Evolutionary conservation across 2,888 invertebrate genomes (phyloP).

Genomic region (Callinectes sapidus): DNA sequence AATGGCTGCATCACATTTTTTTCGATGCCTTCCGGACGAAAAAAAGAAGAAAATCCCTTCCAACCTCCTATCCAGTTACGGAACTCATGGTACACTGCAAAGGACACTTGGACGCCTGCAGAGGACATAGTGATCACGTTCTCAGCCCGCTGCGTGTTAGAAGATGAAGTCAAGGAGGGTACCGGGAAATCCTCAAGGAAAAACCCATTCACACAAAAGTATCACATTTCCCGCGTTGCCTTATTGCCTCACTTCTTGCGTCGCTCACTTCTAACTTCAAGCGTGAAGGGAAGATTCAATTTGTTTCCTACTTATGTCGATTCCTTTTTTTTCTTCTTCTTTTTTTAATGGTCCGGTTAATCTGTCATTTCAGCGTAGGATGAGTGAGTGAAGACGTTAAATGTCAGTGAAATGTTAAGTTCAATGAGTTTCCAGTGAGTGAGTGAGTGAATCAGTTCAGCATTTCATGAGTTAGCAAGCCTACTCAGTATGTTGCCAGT

Average conservation of each 20-base stretch:
- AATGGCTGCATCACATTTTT: not conserved
- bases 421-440: not conserved
- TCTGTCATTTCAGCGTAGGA: too few relatives aligned
- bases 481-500: not conserved
- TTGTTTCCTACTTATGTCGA: not conserved
- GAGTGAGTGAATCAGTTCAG: not conserved
- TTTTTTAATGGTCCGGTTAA: not conserved
- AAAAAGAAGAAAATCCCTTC: not conserved
- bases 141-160: not conserved
- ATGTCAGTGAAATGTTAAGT: too few relatives aligned
- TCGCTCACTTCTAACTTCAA: not conserved
- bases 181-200: conserved; percentile 11
- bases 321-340: not conserved
- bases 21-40: not conserved
- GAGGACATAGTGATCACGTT: not conserved
- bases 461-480: not conserved
- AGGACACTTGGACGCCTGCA: not conserved
- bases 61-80: not conserved
- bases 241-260: not conserved
- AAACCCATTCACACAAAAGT: not conserved
- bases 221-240: not conserved
- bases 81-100: not conserved
- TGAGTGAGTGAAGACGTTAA: too few relatives aligned
- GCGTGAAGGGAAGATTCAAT: not conserved
- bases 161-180: not conserved